phyloP scores from a whole-genome alignment of 2,888 invertebrate genomes.

The Allophyes oxyacanthae region DNA sequence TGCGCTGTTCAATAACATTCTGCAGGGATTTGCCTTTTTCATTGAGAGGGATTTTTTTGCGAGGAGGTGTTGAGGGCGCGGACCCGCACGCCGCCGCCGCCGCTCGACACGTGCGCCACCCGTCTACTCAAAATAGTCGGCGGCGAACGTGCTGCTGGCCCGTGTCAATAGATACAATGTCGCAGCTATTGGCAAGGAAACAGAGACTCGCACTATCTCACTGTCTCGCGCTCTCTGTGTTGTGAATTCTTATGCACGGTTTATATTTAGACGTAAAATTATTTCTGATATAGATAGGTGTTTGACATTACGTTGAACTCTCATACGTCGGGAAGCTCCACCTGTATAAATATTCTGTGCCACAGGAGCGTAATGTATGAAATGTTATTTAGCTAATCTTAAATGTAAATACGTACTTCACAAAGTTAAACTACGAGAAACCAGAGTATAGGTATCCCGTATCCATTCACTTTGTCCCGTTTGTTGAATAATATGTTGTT shows the following conservation, averaged over 20 bases:
- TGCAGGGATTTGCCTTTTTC: slow-evolving; percentile 67
- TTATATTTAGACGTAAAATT: slow-evolving; percentile 88
- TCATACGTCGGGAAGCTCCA: slow-evolving; percentile 87
- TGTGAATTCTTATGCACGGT: slow-evolving; percentile 89
- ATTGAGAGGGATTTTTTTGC: slow-evolving; percentile 64
- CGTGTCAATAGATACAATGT: slow-evolving; percentile 88
- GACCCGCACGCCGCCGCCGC: slow-evolving; percentile 51
- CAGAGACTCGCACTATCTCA: slow-evolving; percentile 88
- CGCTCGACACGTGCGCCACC: slow-evolving; percentile 71
- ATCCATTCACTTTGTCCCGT: too few species aligned
- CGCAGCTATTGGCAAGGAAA: slow-evolving; percentile 88
- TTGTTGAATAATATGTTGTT: too few species aligned
- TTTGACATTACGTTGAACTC: slow-evolving; percentile 90
- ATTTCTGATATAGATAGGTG: slow-evolving; percentile 89
- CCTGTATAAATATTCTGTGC: slow-evolving; percentile 83
- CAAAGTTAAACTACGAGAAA: background rate
- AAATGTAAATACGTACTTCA: slow-evolving; percentile 17
- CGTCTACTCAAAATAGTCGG: slow-evolving; percentile 79
- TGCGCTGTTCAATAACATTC: slow-evolving; percentile 63
- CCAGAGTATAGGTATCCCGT: background rate
- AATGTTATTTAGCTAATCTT: slow-evolving; percentile 45
- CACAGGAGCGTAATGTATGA: slow-evolving; percentile 53
- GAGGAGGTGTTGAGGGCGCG: slow-evolving; percentile 56
- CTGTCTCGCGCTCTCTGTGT: slow-evolving; percentile 88
- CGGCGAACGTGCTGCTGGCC: slow-evolving; percentile 77